These are phyloP conservation scores for Parazoanthus darwini DNA, from an alignment of 92 coral and sea anemone species.

Conservation along the genomic window DNA sequence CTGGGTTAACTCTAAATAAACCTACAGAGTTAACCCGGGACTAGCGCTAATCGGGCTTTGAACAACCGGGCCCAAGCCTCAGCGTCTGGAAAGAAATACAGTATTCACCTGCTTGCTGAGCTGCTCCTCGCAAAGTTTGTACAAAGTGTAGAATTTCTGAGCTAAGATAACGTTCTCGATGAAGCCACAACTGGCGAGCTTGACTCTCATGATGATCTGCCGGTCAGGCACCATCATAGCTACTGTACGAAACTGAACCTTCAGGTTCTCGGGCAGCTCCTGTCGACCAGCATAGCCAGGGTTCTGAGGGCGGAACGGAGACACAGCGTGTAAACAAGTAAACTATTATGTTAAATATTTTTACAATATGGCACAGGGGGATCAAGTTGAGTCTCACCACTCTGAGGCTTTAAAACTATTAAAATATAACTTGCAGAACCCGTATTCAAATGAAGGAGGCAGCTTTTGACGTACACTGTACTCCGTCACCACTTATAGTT, in stretches of 20 bases:
- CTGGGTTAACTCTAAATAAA: too few relatives aligned
- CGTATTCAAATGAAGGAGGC: too few relatives aligned
- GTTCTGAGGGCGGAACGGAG: constrained; percentile 51
- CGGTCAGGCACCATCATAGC: constrained; percentile 97
- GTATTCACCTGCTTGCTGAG: constrained; percentile 77
- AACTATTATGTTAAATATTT: neutral
- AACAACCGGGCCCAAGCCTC: too few relatives aligned
- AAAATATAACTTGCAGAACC: too few relatives aligned
- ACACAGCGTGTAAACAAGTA: neutral
- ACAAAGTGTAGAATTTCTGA: constrained; percentile 86
- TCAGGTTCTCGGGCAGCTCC: constrained; percentile 90
- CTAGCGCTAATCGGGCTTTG: too few relatives aligned
- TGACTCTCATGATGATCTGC: constrained; percentile 96
- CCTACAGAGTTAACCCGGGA: too few relatives aligned
- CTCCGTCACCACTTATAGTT: too few relatives aligned
- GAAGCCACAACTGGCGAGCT: constrained; percentile 92
- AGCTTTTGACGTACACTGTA: too few relatives aligned
- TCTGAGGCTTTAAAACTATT: too few relatives aligned
- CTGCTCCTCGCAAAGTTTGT: constrained; percentile 93
- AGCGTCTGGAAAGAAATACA: neutral
- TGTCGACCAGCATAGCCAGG: constrained; percentile 97
- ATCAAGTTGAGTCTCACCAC: too few relatives aligned
- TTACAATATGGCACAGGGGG: too few relatives aligned
- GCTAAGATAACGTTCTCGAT: constrained; percentile 91
- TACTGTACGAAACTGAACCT: constrained; percentile 92